These are phyloP conservation scores for Leucophenga montana DNA, from an alignment of 2,888 invertebrate genomes.

Conservation along the genomic window DNA sequence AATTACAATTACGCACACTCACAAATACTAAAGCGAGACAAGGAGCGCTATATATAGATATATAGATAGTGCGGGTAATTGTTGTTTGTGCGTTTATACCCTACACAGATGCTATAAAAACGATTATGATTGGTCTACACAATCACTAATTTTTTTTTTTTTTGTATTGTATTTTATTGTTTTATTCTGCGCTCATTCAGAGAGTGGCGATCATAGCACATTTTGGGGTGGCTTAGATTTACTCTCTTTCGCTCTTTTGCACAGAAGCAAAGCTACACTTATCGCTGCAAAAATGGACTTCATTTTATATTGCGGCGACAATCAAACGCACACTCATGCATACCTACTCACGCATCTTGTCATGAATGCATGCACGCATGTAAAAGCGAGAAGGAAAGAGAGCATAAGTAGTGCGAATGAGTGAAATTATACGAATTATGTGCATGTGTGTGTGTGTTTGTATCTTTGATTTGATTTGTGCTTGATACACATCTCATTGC, in stretches of 20 bases:
- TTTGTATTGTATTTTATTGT: constrained; percentile 53
- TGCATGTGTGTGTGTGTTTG: constrained; percentile 35
- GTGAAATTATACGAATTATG: constrained; percentile 9
- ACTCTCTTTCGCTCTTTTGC: constrained; percentile 26
- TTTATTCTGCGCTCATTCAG: constrained; percentile 46
- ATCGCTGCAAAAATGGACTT: constrained; percentile 55
- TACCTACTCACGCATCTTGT: constrained; percentile 43
- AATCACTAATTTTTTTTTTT: constrained; percentile 20
- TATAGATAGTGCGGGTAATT: neutral
- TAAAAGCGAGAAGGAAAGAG: neutral
- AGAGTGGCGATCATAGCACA: constrained; percentile 14
- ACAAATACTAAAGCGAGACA: too few relatives aligned
- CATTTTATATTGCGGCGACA: constrained; percentile 45
- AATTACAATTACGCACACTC: constrained; percentile 52
- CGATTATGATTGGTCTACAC: constrained; percentile 66
- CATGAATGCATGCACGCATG: too few relatives aligned
- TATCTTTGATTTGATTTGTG: constrained; percentile 40
- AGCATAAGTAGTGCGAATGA: too few relatives aligned
- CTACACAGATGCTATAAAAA: constrained; percentile 51
- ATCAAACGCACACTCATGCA: constrained; percentile 46
- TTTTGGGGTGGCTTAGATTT: constrained; percentile 37
- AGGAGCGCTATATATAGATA: too few relatives aligned
- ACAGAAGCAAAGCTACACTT: constrained; percentile 30
- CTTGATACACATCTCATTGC: constrained; percentile 44
- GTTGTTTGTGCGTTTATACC: constrained; percentile 25